Base-by-base conservation (phyloP, 2,113 vertebrate species). In the Tichodroma muraria region DNA sequence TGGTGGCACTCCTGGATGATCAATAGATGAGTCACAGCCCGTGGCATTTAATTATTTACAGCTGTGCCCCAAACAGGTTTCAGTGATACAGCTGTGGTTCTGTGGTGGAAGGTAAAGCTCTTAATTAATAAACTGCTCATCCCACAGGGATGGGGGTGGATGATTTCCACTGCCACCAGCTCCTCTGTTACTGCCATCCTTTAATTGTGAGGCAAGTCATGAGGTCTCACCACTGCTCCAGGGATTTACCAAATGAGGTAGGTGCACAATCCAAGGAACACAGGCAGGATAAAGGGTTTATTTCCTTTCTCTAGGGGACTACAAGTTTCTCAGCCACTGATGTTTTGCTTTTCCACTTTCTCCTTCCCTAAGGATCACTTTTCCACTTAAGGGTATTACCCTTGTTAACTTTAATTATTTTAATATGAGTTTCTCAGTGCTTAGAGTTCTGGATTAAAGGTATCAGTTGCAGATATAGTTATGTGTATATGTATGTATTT, bases 81-180 rank as follows among this genome's bases (percentile, higher is more conserved):
- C 57, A 54, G 8, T 5, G 25, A 37, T 4, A 5, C n/a, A 66
- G 11, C 42, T 2, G 4, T 21, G 37, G 47, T 25, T 49, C 63
- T 57, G n/a, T 35, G 38, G 19, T 25, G 12, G 31, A 56, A 90
- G 21, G 18, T 16, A 57, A 79, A 89, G 47, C 16, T 76, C 49
- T 59, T 63, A 38, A 27, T 63, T 11, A 68, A 61, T 23, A 45
- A 59, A 59, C 22, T 38, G 35, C 12, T 72, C 40, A 33, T 10
- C 45, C 40, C 33, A 25, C 15, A 1, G 3, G 38, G 30, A 5
- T 0, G 2, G 25, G 31, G 13, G 12, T 21, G 61, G 52, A 7
- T 63, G 47, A 24, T 80, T 53, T 28, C 33, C 49, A 15, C 11
- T 24, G 27, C 19, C 8, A 33, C 8, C 40, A 65, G 33, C 37